Percentiles rank a stretch among this genome's conserved stretches.
Evolutionary conservation across 2,797 vertebrate genomes (phyloP).

Genomic region (Betta splendens): DNA sequence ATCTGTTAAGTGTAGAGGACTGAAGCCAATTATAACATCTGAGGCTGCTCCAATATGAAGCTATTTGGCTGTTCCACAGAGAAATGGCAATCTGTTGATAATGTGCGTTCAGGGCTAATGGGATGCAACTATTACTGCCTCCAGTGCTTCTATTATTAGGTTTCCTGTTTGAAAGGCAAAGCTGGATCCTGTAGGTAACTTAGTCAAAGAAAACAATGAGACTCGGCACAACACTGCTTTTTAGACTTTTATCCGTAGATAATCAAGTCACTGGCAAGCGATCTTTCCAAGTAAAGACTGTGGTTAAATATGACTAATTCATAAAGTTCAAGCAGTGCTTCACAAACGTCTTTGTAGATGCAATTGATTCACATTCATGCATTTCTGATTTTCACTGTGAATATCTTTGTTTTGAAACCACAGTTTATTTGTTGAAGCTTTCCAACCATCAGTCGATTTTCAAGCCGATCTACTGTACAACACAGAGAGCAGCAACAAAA

Average conservation of each 20-base stretch:
- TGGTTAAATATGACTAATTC: slow-evolving; percentile 27
- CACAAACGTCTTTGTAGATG: slow-evolving; percentile 13
- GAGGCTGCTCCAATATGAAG: slow-evolving; percentile 3
- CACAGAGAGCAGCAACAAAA: background rate
- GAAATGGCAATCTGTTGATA: slow-evolving; percentile 13
- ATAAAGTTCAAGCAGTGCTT: slow-evolving; percentile 11
- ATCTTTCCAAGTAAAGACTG: slow-evolving; percentile 1
- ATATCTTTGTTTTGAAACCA: background rate
- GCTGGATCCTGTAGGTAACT: background rate
- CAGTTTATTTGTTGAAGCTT: background rate
- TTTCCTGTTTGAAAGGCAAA: slow-evolving; percentile 14
- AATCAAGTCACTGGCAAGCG: slow-evolving; percentile 13
- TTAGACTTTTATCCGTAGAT: slow-evolving; percentile 22
- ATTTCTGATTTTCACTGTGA: background rate
- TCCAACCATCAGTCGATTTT: background rate
- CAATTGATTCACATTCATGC: background rate
- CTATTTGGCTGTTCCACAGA: slow-evolving; percentile 7
- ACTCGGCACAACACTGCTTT: background rate
- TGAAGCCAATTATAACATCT: slow-evolving; percentile 16
- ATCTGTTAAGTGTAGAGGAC: slow-evolving; percentile 7
- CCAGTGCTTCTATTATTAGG: slow-evolving; percentile 8
- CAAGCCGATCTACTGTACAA: background rate
- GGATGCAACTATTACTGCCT: slow-evolving; percentile 6
- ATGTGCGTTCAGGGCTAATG: slow-evolving; percentile 15
- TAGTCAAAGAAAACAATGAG: slow-evolving; percentile 8